phyloP scores from a whole-genome alignment of 2,797 vertebrate genomes.

The Darevskia mixta region DNA sequence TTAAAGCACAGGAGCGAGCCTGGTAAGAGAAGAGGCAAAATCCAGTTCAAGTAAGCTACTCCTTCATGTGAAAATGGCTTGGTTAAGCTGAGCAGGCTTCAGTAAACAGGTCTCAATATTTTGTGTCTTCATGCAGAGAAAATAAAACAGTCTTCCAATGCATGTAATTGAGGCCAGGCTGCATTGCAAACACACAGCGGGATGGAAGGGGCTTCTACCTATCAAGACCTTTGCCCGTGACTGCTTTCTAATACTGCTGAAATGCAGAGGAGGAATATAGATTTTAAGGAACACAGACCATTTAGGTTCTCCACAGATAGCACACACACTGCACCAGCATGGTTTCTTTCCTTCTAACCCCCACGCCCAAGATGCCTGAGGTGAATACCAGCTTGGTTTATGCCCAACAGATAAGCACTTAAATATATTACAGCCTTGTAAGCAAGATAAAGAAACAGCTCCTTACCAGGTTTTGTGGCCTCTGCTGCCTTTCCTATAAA shows the following conservation, averaged over 20 bases:
- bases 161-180: slow-evolving; percentile 13
- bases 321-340: neutral
- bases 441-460: neutral
- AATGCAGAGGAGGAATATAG: neutral
- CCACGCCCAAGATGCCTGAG: neutral
- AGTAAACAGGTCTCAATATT: slow-evolving; percentile 18
- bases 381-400: neutral
- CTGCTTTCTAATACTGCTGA: slow-evolving; percentile 7
- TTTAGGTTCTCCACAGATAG: neutral
- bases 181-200: neutral
- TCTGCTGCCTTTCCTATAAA: slow-evolving; percentile 5
- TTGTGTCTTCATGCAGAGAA: slow-evolving; percentile 24
- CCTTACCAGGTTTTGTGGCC: neutral
- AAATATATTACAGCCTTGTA: neutral
- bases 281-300: slow-evolving; percentile 6
- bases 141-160: slow-evolving; percentile 43
- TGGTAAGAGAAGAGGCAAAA: neutral
- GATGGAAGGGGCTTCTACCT: neutral
- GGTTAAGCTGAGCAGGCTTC: slow-evolving; percentile 38
- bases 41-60: neutral
- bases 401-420: neutral
- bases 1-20: neutral
- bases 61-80: slow-evolving; percentile 3
- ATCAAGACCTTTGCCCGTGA: neutral
- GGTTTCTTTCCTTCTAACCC: neutral